Base-by-base conservation (phyloP, 2,888 invertebrate species). In the Cabera pusaria region DNA sequence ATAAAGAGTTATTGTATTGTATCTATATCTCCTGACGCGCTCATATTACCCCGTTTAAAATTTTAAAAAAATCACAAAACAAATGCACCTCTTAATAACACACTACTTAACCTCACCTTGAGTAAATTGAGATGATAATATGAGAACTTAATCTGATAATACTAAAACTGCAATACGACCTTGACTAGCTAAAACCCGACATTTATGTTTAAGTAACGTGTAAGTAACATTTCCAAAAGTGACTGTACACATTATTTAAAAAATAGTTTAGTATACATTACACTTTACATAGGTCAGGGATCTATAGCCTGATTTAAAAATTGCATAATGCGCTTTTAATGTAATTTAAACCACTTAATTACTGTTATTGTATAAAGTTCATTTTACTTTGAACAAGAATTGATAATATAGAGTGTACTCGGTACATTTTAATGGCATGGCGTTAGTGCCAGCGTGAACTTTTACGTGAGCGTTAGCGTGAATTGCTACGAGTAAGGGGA, bases 101-200 rank as follows among this genome's bases (percentile, higher is more conserved):
- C 3, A 20, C 6, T 21, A 21, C 14, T 26, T 22, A 32, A 17
- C 6, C 9, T 33, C 25, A 19, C 34, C 20, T 38, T 24, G 32
- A 28, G 26, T 7, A 29, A 35, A 21, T 22, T 16, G 5, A 35
- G 23, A 23, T 23, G 29, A 36, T 25, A 38, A 37, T 36, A 32
- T 36, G 28, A 44, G 31, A 35, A 38, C 20, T 25, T 39, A 22
- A 39, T 46, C 38, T 24, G 42, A 48, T 44, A 37, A 27, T 18
- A 28, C 12, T 19, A n/a, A 20, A 22, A 35, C 45, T 52, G 37
- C 50, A 33, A 45, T 33, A 47, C 10, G 23, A 26, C 36, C 36
- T 42, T 52, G 39, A 37, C 39, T 41, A 27, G 41, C 25, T 38
- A 40, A 53, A 42, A 43, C 35, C 39, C 25, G 32, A 39, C 46